phyloP scores from a whole-genome alignment of 64 coral and sea anemone species.

The Cladopsammia gracilis region DNA sequence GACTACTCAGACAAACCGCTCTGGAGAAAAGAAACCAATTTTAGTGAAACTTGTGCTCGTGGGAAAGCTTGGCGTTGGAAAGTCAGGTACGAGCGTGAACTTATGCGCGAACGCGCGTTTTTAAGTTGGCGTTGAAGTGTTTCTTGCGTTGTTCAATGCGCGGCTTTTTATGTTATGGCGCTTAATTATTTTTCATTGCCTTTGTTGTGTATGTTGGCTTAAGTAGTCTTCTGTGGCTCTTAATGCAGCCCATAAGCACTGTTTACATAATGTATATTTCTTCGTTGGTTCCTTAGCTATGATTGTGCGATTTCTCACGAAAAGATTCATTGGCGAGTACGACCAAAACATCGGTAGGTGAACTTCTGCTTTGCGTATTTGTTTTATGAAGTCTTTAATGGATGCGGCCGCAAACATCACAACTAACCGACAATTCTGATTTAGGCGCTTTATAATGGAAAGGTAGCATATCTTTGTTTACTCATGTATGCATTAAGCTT shows the following conservation, averaged over 20 bases:
- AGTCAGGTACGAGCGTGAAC: constrained; percentile 52
- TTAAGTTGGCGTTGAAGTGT: not conserved
- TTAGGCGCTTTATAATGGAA: not conserved
- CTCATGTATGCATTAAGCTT: not conserved
- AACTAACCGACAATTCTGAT: not conserved
- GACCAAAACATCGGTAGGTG: constrained; percentile 75
- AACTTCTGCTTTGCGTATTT: not conserved
- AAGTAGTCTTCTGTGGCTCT: not conserved
- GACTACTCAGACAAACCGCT: not conserved
- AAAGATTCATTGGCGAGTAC: constrained; percentile 87
- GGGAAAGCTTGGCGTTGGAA: constrained; percentile 76
- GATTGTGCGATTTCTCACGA: constrained; percentile 83
- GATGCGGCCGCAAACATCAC: not conserved
- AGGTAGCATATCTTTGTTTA: constrained; percentile 2
- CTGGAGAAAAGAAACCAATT: constrained; percentile 30
- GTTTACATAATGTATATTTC: not conserved
- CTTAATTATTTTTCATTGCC: constrained; percentile 7
- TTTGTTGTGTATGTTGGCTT: not conserved
- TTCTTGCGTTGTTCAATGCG: not conserved
- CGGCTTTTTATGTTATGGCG: not conserved
- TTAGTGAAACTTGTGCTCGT: constrained; percentile 64
- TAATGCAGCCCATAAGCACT: not conserved
- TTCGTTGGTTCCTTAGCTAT: constrained; percentile 25
- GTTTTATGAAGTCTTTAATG: not conserved
- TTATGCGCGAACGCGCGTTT: no score